These are phyloP conservation scores for Lindbergichthys nudifrons DNA, from an alignment of 2,797 vertebrate genomes.

Conservation along the genomic window DNA sequence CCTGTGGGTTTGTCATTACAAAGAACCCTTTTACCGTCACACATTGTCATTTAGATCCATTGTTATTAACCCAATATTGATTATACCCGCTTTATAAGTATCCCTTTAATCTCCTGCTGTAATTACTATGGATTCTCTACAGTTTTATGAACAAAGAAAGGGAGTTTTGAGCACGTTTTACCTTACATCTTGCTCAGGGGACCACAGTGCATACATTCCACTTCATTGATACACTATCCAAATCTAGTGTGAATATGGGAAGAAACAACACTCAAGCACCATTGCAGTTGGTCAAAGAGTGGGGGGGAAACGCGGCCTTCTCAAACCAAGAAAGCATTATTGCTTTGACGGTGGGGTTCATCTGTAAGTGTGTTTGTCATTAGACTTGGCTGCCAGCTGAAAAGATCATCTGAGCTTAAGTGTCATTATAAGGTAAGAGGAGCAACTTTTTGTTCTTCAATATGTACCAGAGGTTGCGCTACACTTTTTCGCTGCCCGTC, in stretches of 20 bases:
- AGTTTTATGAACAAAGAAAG: conserved; percentile 33
- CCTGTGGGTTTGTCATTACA: background rate
- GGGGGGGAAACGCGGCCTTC: conserved; percentile 36
- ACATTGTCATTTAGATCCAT: background rate
- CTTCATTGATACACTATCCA: conserved; percentile 34
- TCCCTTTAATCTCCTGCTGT: background rate
- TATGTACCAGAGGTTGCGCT: too few relatives aligned
- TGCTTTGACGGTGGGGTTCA: conserved; percentile 41
- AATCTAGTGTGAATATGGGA: conserved; percentile 48
- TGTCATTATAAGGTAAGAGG: conserved; percentile 31
- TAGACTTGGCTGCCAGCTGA: conserved; percentile 47
- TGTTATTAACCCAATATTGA: background rate
- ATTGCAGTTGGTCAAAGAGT: conserved; percentile 39
- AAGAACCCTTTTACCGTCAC: background rate
- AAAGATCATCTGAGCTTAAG: conserved; percentile 45
- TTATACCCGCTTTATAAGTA: background rate
- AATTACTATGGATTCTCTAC: background rate
- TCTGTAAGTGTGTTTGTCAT: conserved; percentile 41
- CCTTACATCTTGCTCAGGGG: conserved; percentile 29
- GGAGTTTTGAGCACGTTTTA: background rate
- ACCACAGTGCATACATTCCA: conserved; percentile 16
- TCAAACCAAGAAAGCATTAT: conserved; percentile 68
- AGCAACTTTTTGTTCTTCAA: conserved; percentile 38
- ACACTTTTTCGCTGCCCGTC: too few relatives aligned
- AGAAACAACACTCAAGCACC: conserved; percentile 59